Evolutionary conservation across 2,797 vertebrate genomes (phyloP).

Genomic region (Lepilemur septentrionalis): DNA sequence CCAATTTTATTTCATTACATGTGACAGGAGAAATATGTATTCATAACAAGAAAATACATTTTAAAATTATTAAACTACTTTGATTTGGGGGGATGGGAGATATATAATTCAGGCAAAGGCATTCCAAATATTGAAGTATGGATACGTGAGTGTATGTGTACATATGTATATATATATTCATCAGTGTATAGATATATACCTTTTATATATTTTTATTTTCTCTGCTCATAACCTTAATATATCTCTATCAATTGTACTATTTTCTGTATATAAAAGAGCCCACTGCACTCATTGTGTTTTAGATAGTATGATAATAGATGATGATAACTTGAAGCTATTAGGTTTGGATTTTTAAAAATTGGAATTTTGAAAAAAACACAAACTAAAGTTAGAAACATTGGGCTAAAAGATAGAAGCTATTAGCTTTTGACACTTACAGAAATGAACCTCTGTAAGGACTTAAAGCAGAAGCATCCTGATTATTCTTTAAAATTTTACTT

Average conservation of each 20-base stretch:
- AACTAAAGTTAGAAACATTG: background rate
- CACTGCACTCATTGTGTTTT: background rate
- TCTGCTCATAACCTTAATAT: background rate
- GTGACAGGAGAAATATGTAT: background rate
- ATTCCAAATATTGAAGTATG: background rate
- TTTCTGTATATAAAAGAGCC: background rate
- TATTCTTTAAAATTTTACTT: background rate
- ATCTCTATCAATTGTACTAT: background rate
- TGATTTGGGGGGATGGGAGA: background rate
- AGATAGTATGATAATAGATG: background rate
- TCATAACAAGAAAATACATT: background rate
- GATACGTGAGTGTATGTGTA: background rate
- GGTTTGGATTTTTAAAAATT: slow-evolving; percentile 34
- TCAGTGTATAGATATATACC: background rate
- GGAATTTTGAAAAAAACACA: background rate
- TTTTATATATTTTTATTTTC: background rate
- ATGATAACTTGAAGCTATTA: background rate
- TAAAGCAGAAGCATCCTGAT: background rate
- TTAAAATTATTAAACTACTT: slow-evolving; percentile 3
- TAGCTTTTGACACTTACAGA: background rate
- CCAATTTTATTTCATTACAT: slow-evolving; percentile 24
- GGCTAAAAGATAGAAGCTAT: background rate
- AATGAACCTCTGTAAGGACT: background rate
- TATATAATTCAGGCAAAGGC: background rate
- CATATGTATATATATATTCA: background rate